Percentiles rank a stretch among this genome's conserved stretches.
Evolutionary conservation across 2,113 vertebrate genomes (phyloP).

Genomic region (Pitta sordida): DNA sequence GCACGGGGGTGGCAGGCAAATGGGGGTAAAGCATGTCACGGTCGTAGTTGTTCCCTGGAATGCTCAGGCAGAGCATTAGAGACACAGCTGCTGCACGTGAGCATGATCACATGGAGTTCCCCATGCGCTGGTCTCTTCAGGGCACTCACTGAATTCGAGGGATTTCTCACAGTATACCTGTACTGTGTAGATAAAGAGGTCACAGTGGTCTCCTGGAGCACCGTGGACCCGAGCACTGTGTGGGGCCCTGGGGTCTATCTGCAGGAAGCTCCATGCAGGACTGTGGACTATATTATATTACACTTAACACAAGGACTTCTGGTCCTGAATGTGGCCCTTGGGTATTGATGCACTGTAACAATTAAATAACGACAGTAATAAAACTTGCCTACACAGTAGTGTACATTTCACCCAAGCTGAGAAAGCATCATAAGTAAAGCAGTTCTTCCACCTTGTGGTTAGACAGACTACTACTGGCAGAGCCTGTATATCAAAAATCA

Average conservation of each 20-base stretch:
- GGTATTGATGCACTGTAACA: neutral
- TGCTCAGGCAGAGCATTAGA: neutral
- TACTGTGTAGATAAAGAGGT: neutral
- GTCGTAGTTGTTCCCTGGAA: neutral
- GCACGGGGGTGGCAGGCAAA: neutral
- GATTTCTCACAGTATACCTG: neutral
- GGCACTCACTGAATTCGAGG: neutral
- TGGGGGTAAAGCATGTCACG: neutral
- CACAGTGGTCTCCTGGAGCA: neutral
- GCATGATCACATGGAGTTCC: neutral
- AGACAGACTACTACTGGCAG: neutral
- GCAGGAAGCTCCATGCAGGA: neutral
- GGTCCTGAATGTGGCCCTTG: neutral
- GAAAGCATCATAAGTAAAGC: slow-evolving; percentile 14
- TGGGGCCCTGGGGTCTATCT: neutral
- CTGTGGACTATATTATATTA: neutral
- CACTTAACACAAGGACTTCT: neutral
- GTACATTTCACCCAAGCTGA: neutral
- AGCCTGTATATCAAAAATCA: neutral
- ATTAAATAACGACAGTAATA: neutral
- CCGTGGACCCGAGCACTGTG: neutral
- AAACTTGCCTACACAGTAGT: neutral
- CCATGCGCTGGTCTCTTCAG: accelerated
- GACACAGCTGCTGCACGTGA: neutral
- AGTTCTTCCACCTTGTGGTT: slow-evolving; percentile 65